Percentiles rank a stretch among this genome's conserved stretches.
phyloP scores from a whole-genome alignment of 2,888 invertebrate species.

The Acanthosepion lycidas region DNA sequence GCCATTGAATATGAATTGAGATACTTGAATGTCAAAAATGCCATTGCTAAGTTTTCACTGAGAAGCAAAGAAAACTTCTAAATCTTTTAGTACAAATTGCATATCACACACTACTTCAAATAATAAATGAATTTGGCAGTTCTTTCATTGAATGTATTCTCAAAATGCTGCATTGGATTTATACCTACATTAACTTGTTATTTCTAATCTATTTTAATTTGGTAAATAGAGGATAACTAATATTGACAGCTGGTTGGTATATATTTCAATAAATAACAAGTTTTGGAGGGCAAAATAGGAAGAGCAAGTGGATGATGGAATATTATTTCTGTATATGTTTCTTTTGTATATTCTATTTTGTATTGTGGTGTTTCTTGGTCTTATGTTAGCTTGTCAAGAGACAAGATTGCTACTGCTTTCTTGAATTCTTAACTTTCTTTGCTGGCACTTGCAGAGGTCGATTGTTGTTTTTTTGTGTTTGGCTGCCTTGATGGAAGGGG shows the following conservation, averaged over 20 bases:
- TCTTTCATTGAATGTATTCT: too few relatives aligned
- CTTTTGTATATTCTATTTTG: not conserved
- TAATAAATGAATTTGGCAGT: too few relatives aligned
- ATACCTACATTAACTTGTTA: not conserved
- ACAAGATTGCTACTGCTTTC: not conserved
- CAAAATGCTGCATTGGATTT: too few relatives aligned
- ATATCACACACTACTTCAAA: too few relatives aligned
- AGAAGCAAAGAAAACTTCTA: too few relatives aligned
- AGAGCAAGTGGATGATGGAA: not conserved
- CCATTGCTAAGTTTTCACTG: too few relatives aligned
- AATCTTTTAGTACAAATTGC: not conserved
- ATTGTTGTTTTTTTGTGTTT: not conserved
- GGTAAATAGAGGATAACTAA: not conserved
- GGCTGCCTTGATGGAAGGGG: not conserved
- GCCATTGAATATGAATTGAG: not conserved
- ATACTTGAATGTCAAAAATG: not conserved
- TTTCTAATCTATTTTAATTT: not conserved
- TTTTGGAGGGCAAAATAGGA: not conserved
- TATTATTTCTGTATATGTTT: not conserved
- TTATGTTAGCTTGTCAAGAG: not conserved
- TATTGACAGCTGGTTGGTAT: not conserved
- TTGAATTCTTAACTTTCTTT: not conserved
- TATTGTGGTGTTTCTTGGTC: conserved; percentile 18
- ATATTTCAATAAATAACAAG: too few relatives aligned
- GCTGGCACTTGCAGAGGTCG: not conserved